Percentiles rank a stretch among this genome's conserved stretches.
phyloP scores from a whole-genome alignment of 2,888 invertebrate genomes.

The Halictus ligatus region DNA sequence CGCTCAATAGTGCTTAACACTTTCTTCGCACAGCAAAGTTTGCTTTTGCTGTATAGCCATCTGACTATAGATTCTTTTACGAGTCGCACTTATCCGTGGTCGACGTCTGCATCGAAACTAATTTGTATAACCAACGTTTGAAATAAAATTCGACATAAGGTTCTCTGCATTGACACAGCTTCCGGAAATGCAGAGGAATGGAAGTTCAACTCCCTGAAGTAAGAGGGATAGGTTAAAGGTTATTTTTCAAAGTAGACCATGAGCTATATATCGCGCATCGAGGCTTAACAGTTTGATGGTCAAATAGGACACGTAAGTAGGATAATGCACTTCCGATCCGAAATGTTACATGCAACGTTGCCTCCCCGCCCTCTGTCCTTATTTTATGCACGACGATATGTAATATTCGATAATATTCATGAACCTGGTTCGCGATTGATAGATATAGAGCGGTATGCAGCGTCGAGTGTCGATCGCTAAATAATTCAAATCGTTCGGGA shows the following conservation, averaged over 20 bases:
- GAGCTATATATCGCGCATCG: background rate
- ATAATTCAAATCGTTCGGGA: conserved; percentile 11
- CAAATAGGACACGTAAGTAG: conserved; percentile 40
- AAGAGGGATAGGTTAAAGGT: background rate
- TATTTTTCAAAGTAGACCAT: background rate
- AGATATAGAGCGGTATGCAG: conserved; percentile 11
- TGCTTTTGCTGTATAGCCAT: background rate
- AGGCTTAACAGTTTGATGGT: conserved; percentile 39
- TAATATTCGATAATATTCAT: conserved; percentile 25
- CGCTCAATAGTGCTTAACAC: background rate
- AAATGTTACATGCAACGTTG: conserved; percentile 32
- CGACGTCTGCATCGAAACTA: background rate
- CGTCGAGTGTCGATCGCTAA: conserved; percentile 1
- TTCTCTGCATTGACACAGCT: background rate
- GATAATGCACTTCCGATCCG: conserved; percentile 42
- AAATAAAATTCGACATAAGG: background rate
- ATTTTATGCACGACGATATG: background rate
- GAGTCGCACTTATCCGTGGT: conserved; percentile 13
- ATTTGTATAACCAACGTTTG: background rate
- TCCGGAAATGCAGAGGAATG: background rate
- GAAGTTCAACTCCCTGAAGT: background rate
- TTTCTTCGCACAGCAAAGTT: background rate
- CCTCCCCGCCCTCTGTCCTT: conserved; percentile 13
- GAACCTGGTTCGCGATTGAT: conserved; percentile 13
- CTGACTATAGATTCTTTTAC: background rate